Evolutionary conservation across 2,797 vertebrate genomes (phyloP).

Genomic region (Pithecia hirsuta): DNA sequence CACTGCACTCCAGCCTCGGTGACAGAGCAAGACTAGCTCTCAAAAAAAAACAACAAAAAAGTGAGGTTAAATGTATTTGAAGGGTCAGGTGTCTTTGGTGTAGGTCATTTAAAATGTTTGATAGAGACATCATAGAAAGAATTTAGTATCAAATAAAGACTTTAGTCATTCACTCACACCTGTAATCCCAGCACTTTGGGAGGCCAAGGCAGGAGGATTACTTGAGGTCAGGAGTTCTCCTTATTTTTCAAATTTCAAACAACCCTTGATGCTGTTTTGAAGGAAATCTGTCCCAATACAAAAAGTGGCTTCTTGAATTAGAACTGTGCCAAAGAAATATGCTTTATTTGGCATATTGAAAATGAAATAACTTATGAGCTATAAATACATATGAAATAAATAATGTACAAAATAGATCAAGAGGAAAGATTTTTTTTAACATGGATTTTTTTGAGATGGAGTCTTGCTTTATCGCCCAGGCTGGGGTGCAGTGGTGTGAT

Average conservation of each 20-base stretch:
- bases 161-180: not conserved
- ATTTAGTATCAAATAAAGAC: not conserved
- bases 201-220: too few relatives aligned
- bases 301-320: not conserved
- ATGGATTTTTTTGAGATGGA: too few relatives aligned
- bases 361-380: not conserved
- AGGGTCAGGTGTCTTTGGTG: not conserved
- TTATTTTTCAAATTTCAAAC: constrained; percentile 25
- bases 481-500: too few relatives aligned
- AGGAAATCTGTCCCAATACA: not conserved
- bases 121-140: not conserved
- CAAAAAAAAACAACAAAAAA: not conserved
- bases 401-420: not conserved
- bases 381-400: not conserved
- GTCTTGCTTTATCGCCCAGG: too few relatives aligned
- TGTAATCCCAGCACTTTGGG: too few relatives aligned
- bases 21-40: too few relatives aligned
- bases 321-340: not conserved
- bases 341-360: not conserved
- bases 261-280: not conserved
- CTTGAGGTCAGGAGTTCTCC: not conserved
- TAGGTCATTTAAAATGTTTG: constrained; percentile 4
- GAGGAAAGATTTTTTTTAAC: not conserved
- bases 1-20: too few relatives aligned
- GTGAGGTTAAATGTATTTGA: not conserved